Conservation (phyloP, 1,140 invertebrate species). For the Drosophila sp. region DNA sequence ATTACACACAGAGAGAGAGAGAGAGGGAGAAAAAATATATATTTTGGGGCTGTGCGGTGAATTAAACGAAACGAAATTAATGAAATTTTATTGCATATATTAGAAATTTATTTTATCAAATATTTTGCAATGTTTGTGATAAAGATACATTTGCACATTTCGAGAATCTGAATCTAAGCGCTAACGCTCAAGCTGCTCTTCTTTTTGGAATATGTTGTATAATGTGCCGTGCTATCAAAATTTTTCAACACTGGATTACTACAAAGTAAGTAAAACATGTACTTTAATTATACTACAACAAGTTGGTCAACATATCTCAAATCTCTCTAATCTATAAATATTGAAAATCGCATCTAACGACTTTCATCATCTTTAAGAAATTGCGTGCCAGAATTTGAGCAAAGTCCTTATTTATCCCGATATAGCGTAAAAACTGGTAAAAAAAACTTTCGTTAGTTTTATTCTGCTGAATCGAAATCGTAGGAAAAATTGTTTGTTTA, state of each 20-base stretch:
- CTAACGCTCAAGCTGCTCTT: conserved; percentile 35
- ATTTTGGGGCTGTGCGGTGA: not conserved
- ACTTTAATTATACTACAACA: too few species aligned
- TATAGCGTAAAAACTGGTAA: too few species aligned
- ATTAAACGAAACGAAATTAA: not conserved
- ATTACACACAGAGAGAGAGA: too few species aligned
- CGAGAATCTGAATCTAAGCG: conserved; percentile 19
- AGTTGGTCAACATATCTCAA: too few species aligned
- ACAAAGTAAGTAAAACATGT: conserved; percentile 64
- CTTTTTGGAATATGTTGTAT: conserved; percentile 82
- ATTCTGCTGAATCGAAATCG: too few species aligned
- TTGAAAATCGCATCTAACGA: too few species aligned
- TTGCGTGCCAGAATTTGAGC: too few species aligned
- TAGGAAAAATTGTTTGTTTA: too few species aligned
- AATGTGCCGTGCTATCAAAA: conserved; percentile 82
- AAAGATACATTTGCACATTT: conserved; percentile 4
- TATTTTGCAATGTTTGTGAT: conserved; percentile 1
- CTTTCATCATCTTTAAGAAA: too few species aligned
- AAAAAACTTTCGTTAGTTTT: too few species aligned
- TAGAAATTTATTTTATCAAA: not conserved
- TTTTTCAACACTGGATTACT: conserved; percentile 83
- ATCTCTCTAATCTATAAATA: too few species aligned
- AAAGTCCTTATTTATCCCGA: too few species aligned
- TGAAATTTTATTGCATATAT: not conserved
- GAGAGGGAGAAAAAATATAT: not conserved